A percentile compares a stretch with the other conserved stretches of the same genome.
Conservation (phyloP, 2,113 vertebrate species). For the Hippolais icterina region DNA sequence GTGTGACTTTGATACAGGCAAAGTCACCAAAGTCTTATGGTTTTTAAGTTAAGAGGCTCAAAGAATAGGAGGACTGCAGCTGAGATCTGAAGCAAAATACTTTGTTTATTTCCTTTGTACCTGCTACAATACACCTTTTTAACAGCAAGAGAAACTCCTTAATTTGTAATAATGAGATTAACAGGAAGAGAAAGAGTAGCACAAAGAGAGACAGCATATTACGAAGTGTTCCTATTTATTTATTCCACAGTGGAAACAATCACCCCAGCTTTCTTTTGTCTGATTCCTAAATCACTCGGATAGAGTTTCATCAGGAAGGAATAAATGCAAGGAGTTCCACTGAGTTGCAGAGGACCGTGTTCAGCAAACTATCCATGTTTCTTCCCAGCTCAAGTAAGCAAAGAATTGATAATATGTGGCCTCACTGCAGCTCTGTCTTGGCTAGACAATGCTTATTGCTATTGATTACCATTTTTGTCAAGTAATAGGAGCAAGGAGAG, state of each 20-base stretch:
- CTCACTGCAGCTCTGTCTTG: background rate
- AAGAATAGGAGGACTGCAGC: slow-evolving; percentile 34
- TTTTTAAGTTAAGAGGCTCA: slow-evolving; percentile 33
- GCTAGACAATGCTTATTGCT: background rate
- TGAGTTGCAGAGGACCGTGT: background rate
- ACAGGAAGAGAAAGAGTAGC: background rate
- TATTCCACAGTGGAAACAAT: background rate
- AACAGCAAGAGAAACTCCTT: background rate
- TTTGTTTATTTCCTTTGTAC: slow-evolving; percentile 37
- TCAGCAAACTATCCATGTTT: background rate
- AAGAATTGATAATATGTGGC: background rate
- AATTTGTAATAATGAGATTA: slow-evolving; percentile 51
- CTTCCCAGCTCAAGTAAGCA: background rate
- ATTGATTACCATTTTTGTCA: background rate
- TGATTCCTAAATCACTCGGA: background rate
- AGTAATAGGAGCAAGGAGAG: background rate
- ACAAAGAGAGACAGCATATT: background rate
- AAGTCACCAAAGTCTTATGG: background rate
- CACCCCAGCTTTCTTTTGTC: background rate
- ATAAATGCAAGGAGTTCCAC: background rate
- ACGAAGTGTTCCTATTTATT: background rate
- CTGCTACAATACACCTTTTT: background rate
- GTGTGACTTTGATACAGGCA: slow-evolving; percentile 12
- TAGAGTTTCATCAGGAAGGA: background rate
- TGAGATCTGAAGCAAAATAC: slow-evolving; percentile 46